These are phyloP conservation scores for Epinotia bilunana DNA, from an alignment of 2,888 invertebrate species.

Conservation along the genomic window DNA sequence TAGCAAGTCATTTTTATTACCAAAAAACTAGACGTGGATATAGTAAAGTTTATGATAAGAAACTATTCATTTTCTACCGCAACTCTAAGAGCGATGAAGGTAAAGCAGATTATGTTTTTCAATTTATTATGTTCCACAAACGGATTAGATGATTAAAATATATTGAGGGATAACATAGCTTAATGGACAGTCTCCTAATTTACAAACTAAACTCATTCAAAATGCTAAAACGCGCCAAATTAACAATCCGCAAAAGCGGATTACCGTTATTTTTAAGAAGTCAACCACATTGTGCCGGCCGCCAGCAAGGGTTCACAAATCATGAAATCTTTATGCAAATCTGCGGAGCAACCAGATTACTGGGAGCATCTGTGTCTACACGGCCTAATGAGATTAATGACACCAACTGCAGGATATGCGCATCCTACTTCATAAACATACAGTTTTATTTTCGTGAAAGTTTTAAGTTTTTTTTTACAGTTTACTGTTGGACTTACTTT, in stretches of 20 bases:
- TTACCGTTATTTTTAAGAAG: slow-evolving; percentile 42
- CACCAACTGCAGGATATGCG: slow-evolving; percentile 55
- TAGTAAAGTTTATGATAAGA: too few species aligned
- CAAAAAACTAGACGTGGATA: neutral
- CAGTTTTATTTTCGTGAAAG: neutral
- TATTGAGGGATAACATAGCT: neutral
- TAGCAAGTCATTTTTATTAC: neutral
- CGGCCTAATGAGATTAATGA: slow-evolving; percentile 73
- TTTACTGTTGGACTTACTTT: neutral
- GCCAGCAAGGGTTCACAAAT: slow-evolving; percentile 60
- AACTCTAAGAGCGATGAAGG: too few species aligned
- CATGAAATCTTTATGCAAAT: slow-evolving; percentile 71
- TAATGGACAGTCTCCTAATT: neutral
- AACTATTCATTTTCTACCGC: too few species aligned
- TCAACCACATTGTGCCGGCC: slow-evolving; percentile 35
- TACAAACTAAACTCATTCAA: slow-evolving; percentile 12
- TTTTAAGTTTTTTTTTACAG: neutral
- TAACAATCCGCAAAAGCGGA: slow-evolving; percentile 30
- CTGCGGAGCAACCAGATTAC: slow-evolving; percentile 67
- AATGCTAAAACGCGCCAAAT: slow-evolving; percentile 18
- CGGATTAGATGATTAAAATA: neutral
- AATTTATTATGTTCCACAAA: too few species aligned
- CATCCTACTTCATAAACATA: slow-evolving; percentile 3
- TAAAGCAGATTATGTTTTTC: too few species aligned
- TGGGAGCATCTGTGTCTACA: slow-evolving; percentile 71